A percentile compares a stretch with the other conserved stretches of the same genome.
Evolutionary conservation across 1,140 invertebrate species (phyloP).

Genomic region (Penaeus chinensis): DNA sequence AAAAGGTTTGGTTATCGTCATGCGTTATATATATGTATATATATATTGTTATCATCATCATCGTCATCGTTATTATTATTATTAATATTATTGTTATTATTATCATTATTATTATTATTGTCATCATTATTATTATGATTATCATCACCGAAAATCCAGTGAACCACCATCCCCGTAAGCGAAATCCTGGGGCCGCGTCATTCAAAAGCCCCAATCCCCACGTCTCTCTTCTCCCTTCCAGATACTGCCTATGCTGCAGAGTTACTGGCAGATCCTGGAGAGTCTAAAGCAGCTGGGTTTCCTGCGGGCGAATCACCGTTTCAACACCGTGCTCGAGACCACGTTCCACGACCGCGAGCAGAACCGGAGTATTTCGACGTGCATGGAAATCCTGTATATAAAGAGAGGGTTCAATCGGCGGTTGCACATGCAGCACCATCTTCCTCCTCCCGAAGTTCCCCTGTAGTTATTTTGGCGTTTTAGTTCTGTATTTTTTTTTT

Average conservation of each 20-base stretch:
- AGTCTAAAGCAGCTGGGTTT: slow-evolving; percentile 9
- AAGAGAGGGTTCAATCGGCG: slow-evolving; percentile 7
- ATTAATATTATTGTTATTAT: no score
- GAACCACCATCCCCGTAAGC: no score
- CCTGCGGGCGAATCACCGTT: slow-evolving; percentile 26
- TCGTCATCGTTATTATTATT: no score
- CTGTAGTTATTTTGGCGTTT: background rate
- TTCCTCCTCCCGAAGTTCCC: background rate
- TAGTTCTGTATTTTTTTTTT: no score
- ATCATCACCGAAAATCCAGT: no score
- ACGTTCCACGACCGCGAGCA: slow-evolving; percentile 5
- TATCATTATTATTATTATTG: no score
- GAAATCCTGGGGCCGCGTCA: no score
- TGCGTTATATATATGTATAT: no score
- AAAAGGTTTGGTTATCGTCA: slow-evolving; percentile 17
- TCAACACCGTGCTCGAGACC: slow-evolving; percentile 22
- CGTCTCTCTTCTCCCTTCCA: background rate
- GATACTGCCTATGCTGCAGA: slow-evolving; percentile 5
- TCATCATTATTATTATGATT: no score
- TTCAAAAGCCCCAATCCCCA: no score
- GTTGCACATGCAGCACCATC: background rate
- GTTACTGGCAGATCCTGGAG: slow-evolving; percentile 12
- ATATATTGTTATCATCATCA: no score
- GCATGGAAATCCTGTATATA: slow-evolving; percentile 37
- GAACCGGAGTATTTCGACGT: slow-evolving; percentile 28